Evolutionary conservation across 2,797 vertebrate species (phyloP).

Genomic region (Bradypodion ventrale): DNA sequence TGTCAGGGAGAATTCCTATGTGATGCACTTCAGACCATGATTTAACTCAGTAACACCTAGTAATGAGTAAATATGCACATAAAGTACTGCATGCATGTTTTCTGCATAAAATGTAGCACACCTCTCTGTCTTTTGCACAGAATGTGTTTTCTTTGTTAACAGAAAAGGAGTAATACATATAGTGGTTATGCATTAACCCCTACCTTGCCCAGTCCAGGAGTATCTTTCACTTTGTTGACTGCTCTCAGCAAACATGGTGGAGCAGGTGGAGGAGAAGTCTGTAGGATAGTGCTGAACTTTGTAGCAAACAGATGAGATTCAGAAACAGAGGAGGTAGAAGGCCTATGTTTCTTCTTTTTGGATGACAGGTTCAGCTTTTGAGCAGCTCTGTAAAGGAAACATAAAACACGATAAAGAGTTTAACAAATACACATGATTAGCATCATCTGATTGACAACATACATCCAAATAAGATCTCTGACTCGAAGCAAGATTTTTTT

Average conservation of each 20-base stretch:
- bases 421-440: conserved; percentile 1
- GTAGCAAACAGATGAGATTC: conserved; percentile 91
- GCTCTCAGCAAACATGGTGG: conserved; percentile 94
- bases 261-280: conserved; percentile 88
- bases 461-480: background rate
- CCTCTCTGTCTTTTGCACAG: background rate
- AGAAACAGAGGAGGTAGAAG: conserved; percentile 75
- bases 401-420: conserved; percentile 7
- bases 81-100: accelerated
- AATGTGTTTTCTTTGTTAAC: background rate
- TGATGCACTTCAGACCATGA: no score
- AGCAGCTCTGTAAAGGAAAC: conserved; percentile 84
- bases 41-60: background rate
- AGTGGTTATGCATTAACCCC: background rate
- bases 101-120: background rate
- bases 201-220: conserved; percentile 96
- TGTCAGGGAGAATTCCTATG: background rate
- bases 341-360: conserved; percentile 92
- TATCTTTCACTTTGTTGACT: conserved; percentile 96
- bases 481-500: background rate
- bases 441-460: background rate
- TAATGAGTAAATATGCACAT: background rate
- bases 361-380: conserved; percentile 96
- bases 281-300: conserved; percentile 90
- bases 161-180: background rate